Percentiles rank a stretch among this genome's conserved stretches.
These are phyloP conservation scores for Pagetopsis macropterus DNA, from an alignment of 2,797 vertebrate genomes.

Conservation along the genomic window DNA sequence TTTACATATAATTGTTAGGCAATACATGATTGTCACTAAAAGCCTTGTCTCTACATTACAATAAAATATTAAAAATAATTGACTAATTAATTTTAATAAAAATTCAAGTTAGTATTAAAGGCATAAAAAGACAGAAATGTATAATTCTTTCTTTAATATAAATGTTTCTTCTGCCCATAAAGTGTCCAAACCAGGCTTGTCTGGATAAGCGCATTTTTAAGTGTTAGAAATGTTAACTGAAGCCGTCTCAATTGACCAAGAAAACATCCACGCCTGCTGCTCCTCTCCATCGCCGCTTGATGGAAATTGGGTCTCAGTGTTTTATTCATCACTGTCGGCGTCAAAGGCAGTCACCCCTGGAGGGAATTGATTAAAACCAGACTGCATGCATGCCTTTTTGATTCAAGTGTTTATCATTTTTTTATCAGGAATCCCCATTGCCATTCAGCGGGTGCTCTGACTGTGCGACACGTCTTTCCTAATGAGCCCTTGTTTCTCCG, in stretches of 20 bases:
- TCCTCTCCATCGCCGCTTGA: constrained; percentile 1
- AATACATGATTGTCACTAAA: too few relatives aligned
- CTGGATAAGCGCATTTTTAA: too few relatives aligned
- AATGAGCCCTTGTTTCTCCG: constrained; percentile 2
- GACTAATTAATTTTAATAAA: too few relatives aligned
- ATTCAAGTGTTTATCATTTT: constrained; percentile 6
- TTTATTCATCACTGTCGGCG: constrained; percentile 31
- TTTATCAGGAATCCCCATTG: not conserved
- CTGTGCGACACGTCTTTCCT: not conserved
- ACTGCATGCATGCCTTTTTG: not conserved
- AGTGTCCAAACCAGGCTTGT: too few relatives aligned
- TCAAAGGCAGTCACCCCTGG: not conserved
- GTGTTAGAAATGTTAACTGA: constrained; percentile 4
- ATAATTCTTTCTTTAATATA: too few relatives aligned
- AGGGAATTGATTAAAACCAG: constrained; percentile 1
- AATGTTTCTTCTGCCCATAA: too few relatives aligned
- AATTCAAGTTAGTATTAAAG: too few relatives aligned
- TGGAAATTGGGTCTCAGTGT: constrained; percentile 20
- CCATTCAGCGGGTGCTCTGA: not conserved
- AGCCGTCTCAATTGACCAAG: not conserved
- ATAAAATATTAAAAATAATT: too few relatives aligned
- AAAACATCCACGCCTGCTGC: not conserved
- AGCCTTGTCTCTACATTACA: too few relatives aligned
- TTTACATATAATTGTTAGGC: too few relatives aligned
- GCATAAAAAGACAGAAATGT: too few relatives aligned